Evolutionary conservation across 2,888 invertebrate genomes (phyloP).

Genomic region (Germaria angustata): DNA sequence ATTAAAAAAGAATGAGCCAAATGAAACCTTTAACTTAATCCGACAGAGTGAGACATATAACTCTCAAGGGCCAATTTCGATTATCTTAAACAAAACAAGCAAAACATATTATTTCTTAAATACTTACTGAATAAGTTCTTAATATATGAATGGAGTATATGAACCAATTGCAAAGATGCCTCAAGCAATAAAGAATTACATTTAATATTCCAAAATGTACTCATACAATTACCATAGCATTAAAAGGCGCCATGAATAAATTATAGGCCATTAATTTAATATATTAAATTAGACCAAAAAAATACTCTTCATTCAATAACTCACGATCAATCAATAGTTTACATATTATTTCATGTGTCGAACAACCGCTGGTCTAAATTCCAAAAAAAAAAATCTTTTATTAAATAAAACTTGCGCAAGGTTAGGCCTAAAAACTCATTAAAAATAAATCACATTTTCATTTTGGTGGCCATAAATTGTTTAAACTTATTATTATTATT

Average conservation of each 20-base stretch:
- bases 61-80: too few species aligned
- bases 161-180: neutral
- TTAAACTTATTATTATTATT: too few species aligned
- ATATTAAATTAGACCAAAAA: neutral
- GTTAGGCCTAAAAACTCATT: neutral
- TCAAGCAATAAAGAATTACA: neutral
- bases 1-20: too few species aligned
- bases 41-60: too few species aligned
- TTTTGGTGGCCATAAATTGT: neutral
- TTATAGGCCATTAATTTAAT: neutral
- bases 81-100: too few species aligned
- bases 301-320: neutral
- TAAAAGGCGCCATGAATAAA: neutral
- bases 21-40: too few species aligned
- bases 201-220: neutral
- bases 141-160: too few species aligned
- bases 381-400: neutral
- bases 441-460: neutral
- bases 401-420: slow-evolving; percentile 14
- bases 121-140: too few species aligned
- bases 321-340: neutral
- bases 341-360: neutral
- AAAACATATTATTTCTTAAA: too few species aligned
- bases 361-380: neutral
- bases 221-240: too few species aligned